Base-by-base conservation (phyloP, 2,888 invertebrate species). In the Cephus nigrinus region DNA sequence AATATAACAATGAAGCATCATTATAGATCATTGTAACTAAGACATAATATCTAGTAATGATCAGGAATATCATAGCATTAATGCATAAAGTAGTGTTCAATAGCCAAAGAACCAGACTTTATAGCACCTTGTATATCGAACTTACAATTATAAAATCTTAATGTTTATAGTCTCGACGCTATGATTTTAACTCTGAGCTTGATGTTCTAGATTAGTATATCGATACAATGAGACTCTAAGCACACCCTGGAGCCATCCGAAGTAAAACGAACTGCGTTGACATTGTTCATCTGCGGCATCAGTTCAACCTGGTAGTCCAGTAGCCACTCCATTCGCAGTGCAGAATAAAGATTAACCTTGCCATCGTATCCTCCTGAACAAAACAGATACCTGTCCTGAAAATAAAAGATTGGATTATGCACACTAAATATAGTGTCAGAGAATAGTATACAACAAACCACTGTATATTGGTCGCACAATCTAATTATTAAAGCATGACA, bases 331-430 rank as follows among this genome's bases (percentile, higher is more conserved):
- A 91, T 88, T 23, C 91, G 88, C 68, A 91, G 84, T 9, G 92
- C 92, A 12, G 92, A 92, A 81, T 92, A 93, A 55, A 93, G 86
- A 82, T 92, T 92, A 73, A 93, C 92, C 83, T 92, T 92, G 23
- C 92, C 92, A 89, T 93, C 92, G 82, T 91, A 92, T 34, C 92
- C 92, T 33, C 92, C 92, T 30, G 92, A 92, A 83, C 92, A 92
- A 83, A 93, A 93, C 75, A 92, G 83, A 83, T 92, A 92, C 76
- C 92, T 90, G 81, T 92, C 92, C 92, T 92, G 82, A 73, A 84
- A 82, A 75, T 76, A 78, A 77, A 78, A 78, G 72, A 32, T 55
- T 71, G 15, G 55, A 75, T 73, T 55, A 55, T 23, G 2, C 9
- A 9, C 40, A 55, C 40, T 55, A 23, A 55, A 15, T 55, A 23